Conservation (phyloP, 1,140 invertebrate species). For the Ephestia elutella region DNA sequence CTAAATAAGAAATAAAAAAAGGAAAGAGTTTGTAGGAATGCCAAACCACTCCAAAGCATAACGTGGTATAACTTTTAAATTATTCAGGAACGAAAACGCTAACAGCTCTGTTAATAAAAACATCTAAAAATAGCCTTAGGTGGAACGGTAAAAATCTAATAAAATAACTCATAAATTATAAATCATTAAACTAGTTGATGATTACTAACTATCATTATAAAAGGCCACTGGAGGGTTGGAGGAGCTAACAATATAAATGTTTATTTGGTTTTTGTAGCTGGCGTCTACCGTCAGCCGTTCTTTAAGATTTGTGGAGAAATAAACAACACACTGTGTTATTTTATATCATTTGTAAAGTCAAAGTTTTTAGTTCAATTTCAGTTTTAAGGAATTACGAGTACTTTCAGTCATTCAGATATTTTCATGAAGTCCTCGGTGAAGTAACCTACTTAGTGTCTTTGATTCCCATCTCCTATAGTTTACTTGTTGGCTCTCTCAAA, state of each 20-base stretch:
- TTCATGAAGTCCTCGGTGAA: too few relatives aligned
- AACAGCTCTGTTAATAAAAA: background rate
- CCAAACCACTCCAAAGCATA: too few relatives aligned
- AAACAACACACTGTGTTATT: background rate
- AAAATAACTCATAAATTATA: background rate
- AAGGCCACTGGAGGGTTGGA: constrained; percentile 22
- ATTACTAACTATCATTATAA: constrained; percentile 19
- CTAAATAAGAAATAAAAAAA: too few relatives aligned
- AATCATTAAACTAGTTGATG: constrained; percentile 1
- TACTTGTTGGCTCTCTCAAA: too few relatives aligned
- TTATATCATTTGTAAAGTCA: background rate
- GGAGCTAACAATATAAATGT: constrained; percentile 44
- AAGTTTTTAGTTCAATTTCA: too few relatives aligned
- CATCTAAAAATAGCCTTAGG: background rate
- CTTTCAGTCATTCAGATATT: too few relatives aligned
- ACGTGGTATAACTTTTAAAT: background rate
- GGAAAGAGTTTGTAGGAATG: too few relatives aligned
- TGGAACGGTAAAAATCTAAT: background rate
- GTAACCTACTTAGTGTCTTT: too few relatives aligned
- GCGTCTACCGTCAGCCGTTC: constrained; percentile 11
- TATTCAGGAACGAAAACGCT: background rate
- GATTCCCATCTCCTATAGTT: too few relatives aligned
- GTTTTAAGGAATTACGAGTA: too few relatives aligned
- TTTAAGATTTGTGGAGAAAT: background rate
- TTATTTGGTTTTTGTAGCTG: constrained; percentile 44